These are phyloP conservation scores for Falco naumanni DNA, from an alignment of 2,797 vertebrate species.

Conservation along the genomic window DNA sequence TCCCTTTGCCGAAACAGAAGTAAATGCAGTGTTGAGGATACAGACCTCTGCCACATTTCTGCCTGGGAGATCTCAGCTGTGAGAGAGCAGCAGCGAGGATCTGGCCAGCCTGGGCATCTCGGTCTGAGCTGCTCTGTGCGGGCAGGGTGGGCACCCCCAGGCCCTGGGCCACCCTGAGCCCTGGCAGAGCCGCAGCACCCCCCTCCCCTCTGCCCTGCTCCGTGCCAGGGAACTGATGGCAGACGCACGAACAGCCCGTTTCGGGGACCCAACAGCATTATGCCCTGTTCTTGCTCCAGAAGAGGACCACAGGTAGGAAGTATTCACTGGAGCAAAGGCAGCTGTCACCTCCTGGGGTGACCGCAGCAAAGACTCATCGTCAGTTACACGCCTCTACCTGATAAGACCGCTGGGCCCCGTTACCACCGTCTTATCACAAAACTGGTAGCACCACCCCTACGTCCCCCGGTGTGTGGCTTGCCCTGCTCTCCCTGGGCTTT, in stretches of 20 bases:
- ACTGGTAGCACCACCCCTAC: background rate
- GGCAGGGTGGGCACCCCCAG: background rate
- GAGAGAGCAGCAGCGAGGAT: background rate
- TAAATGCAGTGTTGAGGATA: background rate
- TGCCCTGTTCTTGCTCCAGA: background rate
- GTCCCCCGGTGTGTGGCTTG: background rate
- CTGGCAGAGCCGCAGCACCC: background rate
- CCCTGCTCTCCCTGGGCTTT: background rate
- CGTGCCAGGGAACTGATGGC: background rate
- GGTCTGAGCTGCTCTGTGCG: background rate
- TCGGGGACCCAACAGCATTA: background rate
- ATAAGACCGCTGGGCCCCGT: background rate
- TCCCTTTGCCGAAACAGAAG: background rate
- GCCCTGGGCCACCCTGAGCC: background rate
- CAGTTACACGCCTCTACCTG: background rate
- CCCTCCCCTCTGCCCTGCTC: rapidly evolving
- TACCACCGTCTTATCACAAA: background rate
- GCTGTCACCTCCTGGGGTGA: rapidly evolving
- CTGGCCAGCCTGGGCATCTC: background rate
- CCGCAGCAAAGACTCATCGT: background rate
- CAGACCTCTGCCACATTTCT: background rate
- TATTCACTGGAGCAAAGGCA: background rate
- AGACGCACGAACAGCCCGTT: background rate
- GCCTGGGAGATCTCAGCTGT: background rate
- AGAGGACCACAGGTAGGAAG: background rate